Percentiles rank a stretch among this genome's conserved stretches.
phyloP scores from a whole-genome alignment of 2,797 vertebrate species.

The Falco concolor region DNA sequence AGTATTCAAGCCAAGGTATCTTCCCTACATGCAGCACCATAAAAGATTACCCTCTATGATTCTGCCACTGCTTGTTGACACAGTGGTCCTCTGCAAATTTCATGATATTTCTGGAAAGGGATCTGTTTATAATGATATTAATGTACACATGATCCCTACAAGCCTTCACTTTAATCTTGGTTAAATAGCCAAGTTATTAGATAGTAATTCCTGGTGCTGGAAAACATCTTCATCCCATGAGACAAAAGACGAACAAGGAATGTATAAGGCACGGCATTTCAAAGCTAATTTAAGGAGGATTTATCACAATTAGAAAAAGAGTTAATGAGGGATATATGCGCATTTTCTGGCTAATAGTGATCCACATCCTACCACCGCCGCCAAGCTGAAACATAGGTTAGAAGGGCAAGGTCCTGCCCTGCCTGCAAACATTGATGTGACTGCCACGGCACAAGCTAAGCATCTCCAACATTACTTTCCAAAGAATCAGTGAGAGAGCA shows the following conservation, averaged over 20 bases:
- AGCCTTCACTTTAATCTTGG: slow-evolving; percentile 56
- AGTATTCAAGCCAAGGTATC: background rate
- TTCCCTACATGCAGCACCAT: background rate
- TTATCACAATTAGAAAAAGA: slow-evolving; percentile 47
- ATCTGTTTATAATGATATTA: slow-evolving; percentile 42
- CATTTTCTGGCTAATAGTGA: background rate
- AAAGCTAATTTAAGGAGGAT: slow-evolving; percentile 37
- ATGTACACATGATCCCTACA: slow-evolving; percentile 30
- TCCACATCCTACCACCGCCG: background rate
- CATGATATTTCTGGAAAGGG: slow-evolving; percentile 31
- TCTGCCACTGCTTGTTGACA: slow-evolving; percentile 38
- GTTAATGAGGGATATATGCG: background rate
- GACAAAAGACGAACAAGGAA: background rate
- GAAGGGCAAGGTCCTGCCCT: background rate
- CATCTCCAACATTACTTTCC: background rate
- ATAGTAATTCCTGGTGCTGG: slow-evolving; percentile 43
- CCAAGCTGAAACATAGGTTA: background rate
- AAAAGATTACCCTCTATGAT: slow-evolving; percentile 10
- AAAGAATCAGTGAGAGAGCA: background rate
- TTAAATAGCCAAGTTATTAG: slow-evolving; percentile 59
- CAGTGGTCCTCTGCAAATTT: slow-evolving; percentile 46
- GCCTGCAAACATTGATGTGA: background rate
- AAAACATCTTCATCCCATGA: background rate
- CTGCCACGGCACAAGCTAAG: background rate
- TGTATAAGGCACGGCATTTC: background rate